Evolutionary conservation across 2,888 invertebrate genomes (phyloP), one percentile per base, ranked within the genome.

Genomic region (Frankliniella fusca): DNA sequence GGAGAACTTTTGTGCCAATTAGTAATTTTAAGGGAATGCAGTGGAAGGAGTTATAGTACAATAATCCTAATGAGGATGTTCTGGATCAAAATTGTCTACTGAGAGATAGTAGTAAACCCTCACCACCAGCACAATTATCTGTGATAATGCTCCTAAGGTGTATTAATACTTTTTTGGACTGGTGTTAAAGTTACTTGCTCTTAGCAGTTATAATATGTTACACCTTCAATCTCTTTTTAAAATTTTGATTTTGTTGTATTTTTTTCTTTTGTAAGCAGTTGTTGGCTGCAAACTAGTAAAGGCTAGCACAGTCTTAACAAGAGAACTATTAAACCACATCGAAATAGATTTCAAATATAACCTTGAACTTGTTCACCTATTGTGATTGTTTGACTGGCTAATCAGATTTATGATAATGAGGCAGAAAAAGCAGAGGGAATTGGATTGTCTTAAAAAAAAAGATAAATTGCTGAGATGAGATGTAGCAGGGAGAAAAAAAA

Each of bases 1-100:
- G 70, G 70, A 23, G 70, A 76, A 76, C 70, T 76, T 27, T 76
- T 76, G 70, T 76, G 70, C 70, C 70, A 76, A 76, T 76, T 76
- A 76, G 23, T 76, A 76, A 27, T 76, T 76, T 76, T 76, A 76
- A 76, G 70, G 12, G 27, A 27, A 76, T 76, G 23, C 70, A 76
- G 12, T 27, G 70, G 70, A 76, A 76, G 70, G 70, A 23, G 70
- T 12, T 76, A 27, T 76, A 76, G 70, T 76, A 76, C 70, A 76
- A 76, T 76, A 27, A 7, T 76, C 27, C 70, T 76, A 27, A 27
- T 11, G 9, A 9, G 23, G 27, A 76, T 27, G 10, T 27, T 76
- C 70, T 76, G 23, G 70, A 76, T 76, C 70, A 27, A 76, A 76
- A 76, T 12, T 27, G 70, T 23, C 27, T 76, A 27, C 70, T 5